Evolutionary conservation across 2,797 vertebrate genomes (phyloP).

Genomic region (Bufotes viridis): DNA sequence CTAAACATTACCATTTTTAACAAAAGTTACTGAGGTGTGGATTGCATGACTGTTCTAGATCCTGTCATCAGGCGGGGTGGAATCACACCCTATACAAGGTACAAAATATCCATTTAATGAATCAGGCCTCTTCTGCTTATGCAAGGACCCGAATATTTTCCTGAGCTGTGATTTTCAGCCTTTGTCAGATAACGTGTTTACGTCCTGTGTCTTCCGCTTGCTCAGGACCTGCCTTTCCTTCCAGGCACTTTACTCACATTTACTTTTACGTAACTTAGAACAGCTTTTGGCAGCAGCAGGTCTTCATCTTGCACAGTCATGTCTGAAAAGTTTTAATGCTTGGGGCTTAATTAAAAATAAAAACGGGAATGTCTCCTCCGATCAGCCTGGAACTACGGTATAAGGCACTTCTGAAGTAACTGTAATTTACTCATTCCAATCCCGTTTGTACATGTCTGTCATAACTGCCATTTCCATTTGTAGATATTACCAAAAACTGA

Average conservation of each 20-base stretch:
- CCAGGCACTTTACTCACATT: slow-evolving; percentile 15
- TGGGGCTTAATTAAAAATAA: neutral
- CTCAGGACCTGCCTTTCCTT: slow-evolving; percentile 17
- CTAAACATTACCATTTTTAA: neutral
- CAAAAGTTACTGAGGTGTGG: slow-evolving; percentile 26
- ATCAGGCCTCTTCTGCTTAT: neutral
- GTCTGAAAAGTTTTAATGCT: slow-evolving; percentile 19
- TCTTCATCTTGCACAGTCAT: slow-evolving; percentile 24
- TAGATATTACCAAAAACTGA: neutral
- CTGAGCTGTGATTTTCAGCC: neutral
- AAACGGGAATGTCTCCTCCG: neutral
- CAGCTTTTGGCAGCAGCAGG: neutral
- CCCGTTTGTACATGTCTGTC: neutral
- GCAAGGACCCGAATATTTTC: neutral
- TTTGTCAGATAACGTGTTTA: neutral
- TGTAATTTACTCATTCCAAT: neutral
- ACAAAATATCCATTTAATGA: neutral
- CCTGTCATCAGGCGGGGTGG: slow-evolving; percentile 7
- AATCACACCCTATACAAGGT: slow-evolving; percentile 3
- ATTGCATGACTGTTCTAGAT: neutral
- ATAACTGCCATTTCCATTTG: neutral
- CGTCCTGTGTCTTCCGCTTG: neutral
- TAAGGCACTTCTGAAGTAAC: neutral
- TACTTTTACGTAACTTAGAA: neutral
- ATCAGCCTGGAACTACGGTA: neutral